These are phyloP conservation scores for Tyrannus savana DNA, from an alignment of 2,113 vertebrate genomes.

Conservation along the genomic window DNA sequence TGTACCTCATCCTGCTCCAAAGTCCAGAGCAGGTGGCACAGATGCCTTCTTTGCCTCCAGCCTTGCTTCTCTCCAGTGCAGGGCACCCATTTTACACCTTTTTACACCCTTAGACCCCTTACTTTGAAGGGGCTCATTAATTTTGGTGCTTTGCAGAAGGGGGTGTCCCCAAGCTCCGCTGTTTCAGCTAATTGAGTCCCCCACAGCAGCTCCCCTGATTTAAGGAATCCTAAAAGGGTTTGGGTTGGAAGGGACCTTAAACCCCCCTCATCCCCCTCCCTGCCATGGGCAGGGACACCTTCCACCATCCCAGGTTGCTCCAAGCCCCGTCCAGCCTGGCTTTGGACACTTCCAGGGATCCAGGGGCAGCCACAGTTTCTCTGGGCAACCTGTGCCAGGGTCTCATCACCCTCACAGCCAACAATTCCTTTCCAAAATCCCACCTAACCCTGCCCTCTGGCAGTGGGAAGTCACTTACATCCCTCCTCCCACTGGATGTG, in stretches of 20 bases:
- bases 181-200: rapidly evolving
- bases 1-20: background rate
- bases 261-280: rapidly evolving
- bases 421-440: background rate
- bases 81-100: background rate
- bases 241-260: background rate
- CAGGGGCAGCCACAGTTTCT: background rate
- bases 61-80: background rate
- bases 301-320: rapidly evolving
- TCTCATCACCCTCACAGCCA: rapidly evolving
- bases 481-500: background rate
- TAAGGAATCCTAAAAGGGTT: background rate
- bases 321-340: rapidly evolving
- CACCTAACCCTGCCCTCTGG: rapidly evolving
- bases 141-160: background rate
- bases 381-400: background rate
- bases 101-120: background rate
- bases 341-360: background rate
- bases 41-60: background rate
- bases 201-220: rapidly evolving
- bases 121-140: background rate
- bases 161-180: background rate
- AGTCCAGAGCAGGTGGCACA: background rate
- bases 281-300: background rate
- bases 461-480: background rate